Percentiles rank a stretch among this genome's conserved stretches.
Evolutionary conservation across 2,888 invertebrate genomes (phyloP).

Genomic region (Cheilosia impressa): DNA sequence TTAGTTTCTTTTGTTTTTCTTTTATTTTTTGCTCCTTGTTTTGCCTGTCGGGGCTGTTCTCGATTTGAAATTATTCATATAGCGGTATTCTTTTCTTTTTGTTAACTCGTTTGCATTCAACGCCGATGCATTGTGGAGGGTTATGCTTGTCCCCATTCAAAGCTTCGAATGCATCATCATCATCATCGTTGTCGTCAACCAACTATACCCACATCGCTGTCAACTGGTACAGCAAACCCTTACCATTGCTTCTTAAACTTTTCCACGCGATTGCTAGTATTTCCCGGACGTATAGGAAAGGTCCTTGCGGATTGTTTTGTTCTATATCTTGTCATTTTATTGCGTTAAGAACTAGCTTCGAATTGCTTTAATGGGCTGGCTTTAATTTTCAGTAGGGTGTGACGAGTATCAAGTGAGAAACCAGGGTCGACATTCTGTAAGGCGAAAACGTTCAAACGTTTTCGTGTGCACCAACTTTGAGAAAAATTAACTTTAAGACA

Average conservation of each 20-base stretch:
- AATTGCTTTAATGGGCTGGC: neutral
- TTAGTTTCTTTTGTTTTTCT: slow-evolving; percentile 25
- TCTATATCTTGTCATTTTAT: neutral
- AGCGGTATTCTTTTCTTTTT: slow-evolving; percentile 44
- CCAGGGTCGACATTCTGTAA: no score
- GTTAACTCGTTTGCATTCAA: slow-evolving; percentile 65
- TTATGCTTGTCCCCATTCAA: slow-evolving; percentile 46
- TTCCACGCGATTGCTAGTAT: slow-evolving; percentile 49
- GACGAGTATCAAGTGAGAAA: no score
- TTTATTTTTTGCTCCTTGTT: slow-evolving; percentile 18
- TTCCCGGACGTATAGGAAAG: slow-evolving; percentile 33
- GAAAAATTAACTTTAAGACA: no score
- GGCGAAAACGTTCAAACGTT: no score
- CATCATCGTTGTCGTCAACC: slow-evolving; percentile 24
- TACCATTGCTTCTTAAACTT: slow-evolving; percentile 16
- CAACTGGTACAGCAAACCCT: slow-evolving; percentile 58
- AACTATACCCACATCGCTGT: slow-evolving; percentile 22
- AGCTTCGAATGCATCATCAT: slow-evolving; percentile 61
- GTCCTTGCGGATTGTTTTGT: slow-evolving; percentile 35
- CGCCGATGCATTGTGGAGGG: slow-evolving; percentile 61
- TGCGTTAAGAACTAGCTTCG: neutral
- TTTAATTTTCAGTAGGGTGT: no score
- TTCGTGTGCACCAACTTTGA: no score
- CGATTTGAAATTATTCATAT: slow-evolving; percentile 72
- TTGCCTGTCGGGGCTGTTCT: slow-evolving; percentile 71